Evolutionary conservation across 2,113 vertebrate genomes (phyloP).

Genomic region (Eclectus roratus): DNA sequence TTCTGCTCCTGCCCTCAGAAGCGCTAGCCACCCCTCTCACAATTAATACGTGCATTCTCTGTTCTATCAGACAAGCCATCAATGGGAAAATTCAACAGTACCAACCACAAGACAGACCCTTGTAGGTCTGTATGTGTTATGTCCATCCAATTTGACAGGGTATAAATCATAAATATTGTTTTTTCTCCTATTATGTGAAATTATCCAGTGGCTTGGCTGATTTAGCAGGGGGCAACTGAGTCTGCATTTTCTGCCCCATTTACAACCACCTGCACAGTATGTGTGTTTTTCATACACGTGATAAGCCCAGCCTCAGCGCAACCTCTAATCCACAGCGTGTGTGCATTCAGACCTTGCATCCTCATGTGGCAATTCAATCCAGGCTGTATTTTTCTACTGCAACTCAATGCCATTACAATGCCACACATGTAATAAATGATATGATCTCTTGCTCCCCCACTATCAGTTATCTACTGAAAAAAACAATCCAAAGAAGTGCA

Average conservation of each 20-base stretch:
- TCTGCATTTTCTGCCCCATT: background rate
- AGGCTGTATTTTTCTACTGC: background rate
- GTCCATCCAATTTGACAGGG: background rate
- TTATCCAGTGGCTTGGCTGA: background rate
- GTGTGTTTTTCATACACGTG: background rate
- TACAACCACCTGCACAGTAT: background rate
- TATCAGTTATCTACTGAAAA: background rate
- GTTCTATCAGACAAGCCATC: background rate
- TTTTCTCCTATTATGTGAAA: background rate
- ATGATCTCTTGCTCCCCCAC: background rate
- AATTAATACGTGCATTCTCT: background rate
- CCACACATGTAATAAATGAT: background rate
- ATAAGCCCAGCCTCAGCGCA: background rate
- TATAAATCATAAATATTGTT: background rate
- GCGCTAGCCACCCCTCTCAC: background rate
- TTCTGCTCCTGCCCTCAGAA: background rate
- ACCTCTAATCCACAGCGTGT: background rate
- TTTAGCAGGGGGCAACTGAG: background rate
- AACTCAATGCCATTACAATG: background rate
- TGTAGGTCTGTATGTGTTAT: background rate
- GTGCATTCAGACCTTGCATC: background rate
- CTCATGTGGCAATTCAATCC: background rate
- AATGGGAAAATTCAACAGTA: slow-evolving; percentile 6
- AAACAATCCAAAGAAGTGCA: background rate
- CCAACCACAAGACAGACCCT: background rate